Conservation (phyloP, 2,797 vertebrate species). For the Sebastes taczanowskii region DNA sequence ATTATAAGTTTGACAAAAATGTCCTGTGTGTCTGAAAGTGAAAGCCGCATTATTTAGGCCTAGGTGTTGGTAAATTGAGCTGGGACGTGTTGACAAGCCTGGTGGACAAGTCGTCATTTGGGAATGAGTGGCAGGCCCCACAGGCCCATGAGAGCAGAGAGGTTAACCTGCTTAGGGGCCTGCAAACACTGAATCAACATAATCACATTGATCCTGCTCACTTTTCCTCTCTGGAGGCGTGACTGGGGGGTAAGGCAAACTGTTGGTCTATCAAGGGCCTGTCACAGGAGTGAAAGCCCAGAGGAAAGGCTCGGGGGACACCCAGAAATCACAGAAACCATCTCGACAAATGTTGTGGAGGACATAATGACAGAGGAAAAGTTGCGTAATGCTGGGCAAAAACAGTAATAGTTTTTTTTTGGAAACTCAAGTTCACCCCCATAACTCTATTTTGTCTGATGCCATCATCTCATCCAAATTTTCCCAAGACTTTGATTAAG, state of each 20-base stretch:
- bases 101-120: conserved; percentile 56
- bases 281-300: conserved; percentile 41
- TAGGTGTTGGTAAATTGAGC: conserved; percentile 22
- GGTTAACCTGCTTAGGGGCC: conserved; percentile 69
- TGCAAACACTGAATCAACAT: conserved; percentile 65
- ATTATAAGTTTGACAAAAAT: background rate
- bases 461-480: background rate
- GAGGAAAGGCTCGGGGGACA: conserved; percentile 14
- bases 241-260: conserved; percentile 43
- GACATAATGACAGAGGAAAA: conserved; percentile 1
- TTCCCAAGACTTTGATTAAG: background rate
- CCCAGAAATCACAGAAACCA: conserved; percentile 14
- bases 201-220: conserved; percentile 63
- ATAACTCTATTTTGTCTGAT: background rate
- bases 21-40: background rate
- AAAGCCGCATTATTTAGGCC: conserved; percentile 4
- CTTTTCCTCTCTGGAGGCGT: conserved; percentile 40
- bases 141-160: conserved; percentile 42
- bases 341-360: background rate
- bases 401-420: background rate
- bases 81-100: conserved; percentile 50
- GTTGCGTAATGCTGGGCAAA: background rate
- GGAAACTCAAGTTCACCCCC: background rate
- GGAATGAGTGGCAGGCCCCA: conserved; percentile 56
- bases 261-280: conserved; percentile 42